These are phyloP conservation scores for Drosophila leonis DNA, from an alignment of 2,888 invertebrate genomes.

Conservation along the genomic window DNA sequence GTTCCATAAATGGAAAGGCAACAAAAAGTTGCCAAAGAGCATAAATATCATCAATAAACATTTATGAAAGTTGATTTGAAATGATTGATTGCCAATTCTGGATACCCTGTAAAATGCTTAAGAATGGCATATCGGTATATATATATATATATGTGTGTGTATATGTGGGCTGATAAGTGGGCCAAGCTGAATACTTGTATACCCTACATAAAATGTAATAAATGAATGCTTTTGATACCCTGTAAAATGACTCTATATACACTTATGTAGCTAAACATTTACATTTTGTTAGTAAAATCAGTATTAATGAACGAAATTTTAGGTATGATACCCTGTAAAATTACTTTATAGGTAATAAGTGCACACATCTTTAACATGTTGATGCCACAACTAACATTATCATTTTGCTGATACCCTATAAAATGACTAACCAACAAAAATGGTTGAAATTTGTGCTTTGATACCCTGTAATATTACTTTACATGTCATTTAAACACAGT, in stretches of 20 bases:
- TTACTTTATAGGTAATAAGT: background rate
- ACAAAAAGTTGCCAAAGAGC: slow-evolving; percentile 31
- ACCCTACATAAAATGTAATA: background rate
- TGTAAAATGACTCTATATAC: background rate
- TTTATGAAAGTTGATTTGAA: slow-evolving; percentile 60
- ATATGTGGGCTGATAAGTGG: slow-evolving; percentile 20
- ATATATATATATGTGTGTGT: background rate
- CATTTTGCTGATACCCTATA: too few relatives aligned
- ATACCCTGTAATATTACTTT: too few relatives aligned
- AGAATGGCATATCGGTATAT: background rate
- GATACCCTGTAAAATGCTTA: slow-evolving; percentile 4
- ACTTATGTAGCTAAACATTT: too few relatives aligned
- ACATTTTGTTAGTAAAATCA: too few relatives aligned
- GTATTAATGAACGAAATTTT: too few relatives aligned
- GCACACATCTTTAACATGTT: background rate
- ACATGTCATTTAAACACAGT: too few relatives aligned
- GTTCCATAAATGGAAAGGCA: slow-evolving; percentile 38
- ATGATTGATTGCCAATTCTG: slow-evolving; percentile 65
- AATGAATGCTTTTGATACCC: background rate
- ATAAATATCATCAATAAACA: slow-evolving; percentile 63
- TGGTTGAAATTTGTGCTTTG: too few relatives aligned
- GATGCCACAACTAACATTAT: too few relatives aligned
- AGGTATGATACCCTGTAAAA: slow-evolving; percentile 1
- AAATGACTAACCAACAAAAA: too few relatives aligned
- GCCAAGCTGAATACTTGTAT: too few relatives aligned